Percentiles rank a stretch among this genome's conserved stretches.
Conservation (phyloP, 2,888 invertebrate species). For the Spatulosminthurus flaviceps region DNA sequence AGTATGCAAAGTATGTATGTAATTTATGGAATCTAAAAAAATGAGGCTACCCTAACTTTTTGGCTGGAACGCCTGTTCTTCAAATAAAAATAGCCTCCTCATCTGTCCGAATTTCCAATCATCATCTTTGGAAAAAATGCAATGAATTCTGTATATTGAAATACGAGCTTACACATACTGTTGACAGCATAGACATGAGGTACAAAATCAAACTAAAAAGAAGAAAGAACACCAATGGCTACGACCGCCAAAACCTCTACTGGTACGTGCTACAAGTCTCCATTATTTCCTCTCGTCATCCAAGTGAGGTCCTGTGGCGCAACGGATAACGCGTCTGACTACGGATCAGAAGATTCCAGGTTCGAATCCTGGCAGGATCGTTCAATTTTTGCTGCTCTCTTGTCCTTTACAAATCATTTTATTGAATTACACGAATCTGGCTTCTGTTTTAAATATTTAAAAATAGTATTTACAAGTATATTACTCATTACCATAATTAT, state of each 20-base stretch:
- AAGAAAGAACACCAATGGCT: too few relatives aligned
- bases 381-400: not conserved
- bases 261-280: not conserved
- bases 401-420: not conserved
- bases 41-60: not conserved
- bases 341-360: constrained; percentile 39
- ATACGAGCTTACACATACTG: too few relatives aligned
- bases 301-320: constrained; percentile 31
- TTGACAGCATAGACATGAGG: too few relatives aligned
- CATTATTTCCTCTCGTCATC: not conserved
- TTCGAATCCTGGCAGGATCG: constrained; percentile 37
- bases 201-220: too few relatives aligned
- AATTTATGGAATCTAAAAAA: not conserved
- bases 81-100: not conserved
- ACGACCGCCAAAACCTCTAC: not conserved
- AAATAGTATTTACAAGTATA: too few relatives aligned
- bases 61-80: not conserved
- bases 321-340: constrained; percentile 40
- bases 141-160: too few relatives aligned
- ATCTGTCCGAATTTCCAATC: too few relatives aligned
- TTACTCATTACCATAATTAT: too few relatives aligned
- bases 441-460: too few relatives aligned
- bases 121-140: too few relatives aligned
- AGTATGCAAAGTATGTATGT: not conserved
- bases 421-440: not conserved